Conservation (phyloP, 2,113 vertebrate species). For the Gambusia affinis region DNA sequence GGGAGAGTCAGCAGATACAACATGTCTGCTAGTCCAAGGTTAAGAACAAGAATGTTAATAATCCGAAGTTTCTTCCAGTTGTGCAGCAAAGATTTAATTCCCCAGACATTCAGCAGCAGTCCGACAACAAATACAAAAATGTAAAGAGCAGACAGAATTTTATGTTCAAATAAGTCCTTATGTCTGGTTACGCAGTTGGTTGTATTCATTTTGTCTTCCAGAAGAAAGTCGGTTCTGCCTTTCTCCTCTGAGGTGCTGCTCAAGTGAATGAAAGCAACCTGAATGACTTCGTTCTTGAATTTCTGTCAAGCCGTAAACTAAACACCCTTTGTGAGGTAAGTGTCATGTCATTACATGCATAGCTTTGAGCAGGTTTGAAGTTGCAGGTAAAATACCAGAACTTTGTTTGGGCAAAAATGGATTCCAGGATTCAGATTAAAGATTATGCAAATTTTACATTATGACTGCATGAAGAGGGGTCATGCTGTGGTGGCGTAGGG, state of each 20-base stretch:
- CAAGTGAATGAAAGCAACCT: background rate
- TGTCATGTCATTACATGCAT: background rate
- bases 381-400: too few species aligned
- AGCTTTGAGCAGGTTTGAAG: too few species aligned
- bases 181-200: background rate
- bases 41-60: slow-evolving; percentile 78
- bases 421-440: too few species aligned
- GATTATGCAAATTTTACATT: too few species aligned
- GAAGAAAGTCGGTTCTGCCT: background rate
- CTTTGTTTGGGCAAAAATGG: too few species aligned
- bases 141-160: slow-evolving; percentile 44
- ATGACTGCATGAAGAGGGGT: too few species aligned
- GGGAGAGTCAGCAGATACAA: slow-evolving; percentile 84
- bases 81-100: slow-evolving; percentile 60
- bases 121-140: slow-evolving; percentile 78
- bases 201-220: background rate
- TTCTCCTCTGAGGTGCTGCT: background rate
- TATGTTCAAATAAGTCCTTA: background rate
- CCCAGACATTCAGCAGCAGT: slow-evolving; percentile 74
- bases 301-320: background rate
- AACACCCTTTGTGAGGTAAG: background rate
- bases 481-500: too few species aligned
- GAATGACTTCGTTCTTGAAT: background rate
- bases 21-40: slow-evolving; percentile 82
- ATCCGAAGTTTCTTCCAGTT: slow-evolving; percentile 56